Base-by-base conservation (phyloP, 2,888 invertebrate species). In the Lissonota sp. region DNA sequence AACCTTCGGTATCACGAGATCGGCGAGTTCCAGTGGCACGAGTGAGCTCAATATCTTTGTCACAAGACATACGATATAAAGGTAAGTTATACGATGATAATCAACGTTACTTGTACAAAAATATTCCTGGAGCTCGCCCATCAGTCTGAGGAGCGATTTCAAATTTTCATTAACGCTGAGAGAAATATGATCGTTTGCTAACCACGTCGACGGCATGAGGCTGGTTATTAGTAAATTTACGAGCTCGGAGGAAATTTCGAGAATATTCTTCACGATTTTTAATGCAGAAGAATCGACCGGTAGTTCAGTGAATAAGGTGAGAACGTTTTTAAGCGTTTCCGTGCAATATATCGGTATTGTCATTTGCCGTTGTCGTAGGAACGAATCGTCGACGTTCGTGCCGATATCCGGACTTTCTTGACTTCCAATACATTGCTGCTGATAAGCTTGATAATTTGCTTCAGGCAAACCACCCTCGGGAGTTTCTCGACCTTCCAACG, bases 191-290 rank as follows among this genome's bases (percentile, higher is more conserved):
- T 92, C 89, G 5, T 83, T 84, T 26, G 88, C 88, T 8, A 92
- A 90, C 95, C 95, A 96, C 81, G 95, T 94, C 49, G 91, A 89
- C 16, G 94, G 93, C 86, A 91, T 93, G 0, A 96, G 91, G 86
- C 94, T 94, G 46, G 93, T 92, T 26, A 93, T 89, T 67, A 96
- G 88, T 71, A 96, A 91, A 60, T 93, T 91, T 2, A 94, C 89
- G 0, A 95, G 89, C 82, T 93, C 91, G 12, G 87, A 86, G 0
- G 84, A 79, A 40, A 91, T 70, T 62, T 91, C 90, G 26, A 86
- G 86, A 6, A 91, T 79, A 6, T 87, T 85, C 74, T 88, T 91
- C 0, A 87, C 82, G 64, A 87, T 86, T 82, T 84, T 90, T 51
- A 90, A 57, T 16, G 89, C 89, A 69, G 85, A 85, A n/a, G 69